Percentiles rank a stretch among this genome's conserved stretches.
Conservation (phyloP, 2,113 vertebrate genomes). For the Eurypyga helias region DNA sequence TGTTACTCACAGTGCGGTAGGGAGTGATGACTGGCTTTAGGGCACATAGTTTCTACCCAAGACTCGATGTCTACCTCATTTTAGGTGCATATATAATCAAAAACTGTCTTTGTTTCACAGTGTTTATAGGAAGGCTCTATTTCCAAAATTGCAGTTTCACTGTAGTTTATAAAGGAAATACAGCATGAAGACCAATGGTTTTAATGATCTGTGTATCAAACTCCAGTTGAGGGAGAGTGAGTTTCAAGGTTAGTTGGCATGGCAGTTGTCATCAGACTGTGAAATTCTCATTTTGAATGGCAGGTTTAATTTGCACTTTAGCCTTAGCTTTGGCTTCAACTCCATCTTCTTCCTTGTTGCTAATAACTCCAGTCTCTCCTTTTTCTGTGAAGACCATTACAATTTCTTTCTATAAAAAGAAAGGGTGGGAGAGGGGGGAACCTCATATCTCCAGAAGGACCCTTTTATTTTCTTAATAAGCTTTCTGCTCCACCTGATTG, state of each 20-base stretch:
- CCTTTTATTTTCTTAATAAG: slow-evolving; percentile 6
- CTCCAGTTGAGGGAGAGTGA: background rate
- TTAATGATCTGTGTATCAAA: background rate
- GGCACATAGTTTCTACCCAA: background rate
- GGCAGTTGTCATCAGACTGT: slow-evolving; percentile 42
- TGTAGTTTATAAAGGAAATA: slow-evolving; percentile 42
- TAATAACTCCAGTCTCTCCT: background rate
- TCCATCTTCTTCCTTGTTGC: background rate
- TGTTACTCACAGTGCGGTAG: slow-evolving; percentile 4
- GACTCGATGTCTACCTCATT: background rate
- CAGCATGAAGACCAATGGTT: background rate
- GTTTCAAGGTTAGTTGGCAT: slow-evolving; percentile 32
- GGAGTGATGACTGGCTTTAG: background rate
- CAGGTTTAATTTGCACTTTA: slow-evolving; percentile 19
- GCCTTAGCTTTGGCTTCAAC: background rate
- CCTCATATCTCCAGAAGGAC: background rate
- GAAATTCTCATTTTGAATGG: slow-evolving; percentile 12
- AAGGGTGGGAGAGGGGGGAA: rapidly evolving
- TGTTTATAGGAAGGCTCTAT: slow-evolving; percentile 59
- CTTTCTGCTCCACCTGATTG: background rate
- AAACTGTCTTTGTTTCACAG: slow-evolving; percentile 15
- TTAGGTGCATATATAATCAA: slow-evolving; percentile 30
- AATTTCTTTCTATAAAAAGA: background rate
- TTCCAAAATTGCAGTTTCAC: slow-evolving; percentile 22
- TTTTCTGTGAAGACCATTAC: background rate